phyloP scores from a whole-genome alignment of 2,888 invertebrate genomes.

The Tethea ocularis region DNA sequence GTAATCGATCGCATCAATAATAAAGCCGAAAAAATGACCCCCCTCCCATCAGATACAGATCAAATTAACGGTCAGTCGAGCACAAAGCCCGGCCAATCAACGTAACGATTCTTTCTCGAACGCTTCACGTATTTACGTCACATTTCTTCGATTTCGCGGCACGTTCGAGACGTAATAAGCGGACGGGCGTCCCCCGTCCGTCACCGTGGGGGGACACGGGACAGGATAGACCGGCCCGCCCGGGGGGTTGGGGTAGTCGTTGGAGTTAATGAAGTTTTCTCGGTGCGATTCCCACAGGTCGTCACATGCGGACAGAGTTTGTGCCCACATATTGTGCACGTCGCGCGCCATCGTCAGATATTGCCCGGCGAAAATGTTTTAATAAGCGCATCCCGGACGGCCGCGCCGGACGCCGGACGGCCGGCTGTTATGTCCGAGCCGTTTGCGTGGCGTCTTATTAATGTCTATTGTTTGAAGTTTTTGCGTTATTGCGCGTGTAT shows the following conservation, averaged over 20 bases:
- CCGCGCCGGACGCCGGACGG: conserved; percentile 24
- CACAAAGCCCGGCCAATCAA: conserved; percentile 78
- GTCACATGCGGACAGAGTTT: conserved; percentile 80
- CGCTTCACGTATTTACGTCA: conserved; percentile 79
- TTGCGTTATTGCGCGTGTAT: conserved; percentile 73
- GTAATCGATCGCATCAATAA: conserved; percentile 71
- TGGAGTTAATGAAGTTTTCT: conserved; percentile 84
- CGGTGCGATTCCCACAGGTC: conserved; percentile 83
- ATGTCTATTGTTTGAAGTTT: conserved; percentile 82
- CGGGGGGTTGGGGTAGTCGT: conserved; percentile 56
- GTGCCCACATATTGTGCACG: conserved; percentile 81
- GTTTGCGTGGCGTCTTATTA: conserved; percentile 73
- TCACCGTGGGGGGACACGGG: conserved; percentile 45
- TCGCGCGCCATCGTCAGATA: conserved; percentile 70
- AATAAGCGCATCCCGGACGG: conserved; percentile 78
- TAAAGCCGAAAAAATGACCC: conserved; percentile 44
- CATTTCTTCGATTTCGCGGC: conserved; percentile 83
- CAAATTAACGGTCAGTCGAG: conserved; percentile 79
- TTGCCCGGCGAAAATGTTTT: conserved; percentile 81
- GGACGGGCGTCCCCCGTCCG: conserved; percentile 72
- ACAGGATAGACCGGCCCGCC: conserved; percentile 22
- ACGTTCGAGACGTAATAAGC: conserved; percentile 82
- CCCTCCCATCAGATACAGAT: conserved; percentile 65
- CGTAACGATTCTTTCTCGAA: conserved; percentile 70
- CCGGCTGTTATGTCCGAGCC: conserved; percentile 58